Base-by-base conservation (phyloP, 2,797 vertebrate genomes). In the Pseudomugil tenellus region DNA sequence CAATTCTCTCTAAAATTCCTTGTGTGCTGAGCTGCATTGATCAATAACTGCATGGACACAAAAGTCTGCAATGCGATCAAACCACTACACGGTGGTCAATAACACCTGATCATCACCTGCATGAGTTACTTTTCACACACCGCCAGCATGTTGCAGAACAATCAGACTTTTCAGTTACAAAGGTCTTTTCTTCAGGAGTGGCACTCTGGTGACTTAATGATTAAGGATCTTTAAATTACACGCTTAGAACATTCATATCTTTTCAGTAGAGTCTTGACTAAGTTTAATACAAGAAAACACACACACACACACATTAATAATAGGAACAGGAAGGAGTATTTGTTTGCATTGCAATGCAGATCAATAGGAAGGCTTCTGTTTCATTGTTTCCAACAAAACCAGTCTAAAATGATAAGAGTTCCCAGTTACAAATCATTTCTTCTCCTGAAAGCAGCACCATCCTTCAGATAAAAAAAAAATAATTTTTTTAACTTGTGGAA, bases 141-240 rank as follows among this genome's bases (percentile, higher is more conserved):
- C 58, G 31, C 52, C 70, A 31, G 43, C 29, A 3, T 67, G 72
- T 83, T 83, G 67, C 31, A 54, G 71, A 84, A 85, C 41, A 67
- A 76, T 52, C 17, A 62, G 70, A 79, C 57, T 11, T 60, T 25
- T 74, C 62, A 71, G 54, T 59, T 58, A 21, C 70, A 73, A 65
- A 70, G n/a, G 53, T 74, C 69, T 72, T 46, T 73, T 71, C 66
- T 49, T 56, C 35, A 46, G 28, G 76, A 80, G 81, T 83, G 84
- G 88, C 87, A 84, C 87, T 83, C 63, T 35, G 84, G 74, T n/a
- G 17, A 70, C 39, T 82, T 77, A 52, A 76, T 67, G 66, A 79
- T 67, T 61, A 75, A 66, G 61, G 55, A 76, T 74, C 57, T 53
- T 13, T 52, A 63, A 77, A 32, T 74, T 54, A 65, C 23, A 70